phyloP scores from a whole-genome alignment of 1,140 invertebrate genomes.

The Trichonephila clavipes region DNA sequence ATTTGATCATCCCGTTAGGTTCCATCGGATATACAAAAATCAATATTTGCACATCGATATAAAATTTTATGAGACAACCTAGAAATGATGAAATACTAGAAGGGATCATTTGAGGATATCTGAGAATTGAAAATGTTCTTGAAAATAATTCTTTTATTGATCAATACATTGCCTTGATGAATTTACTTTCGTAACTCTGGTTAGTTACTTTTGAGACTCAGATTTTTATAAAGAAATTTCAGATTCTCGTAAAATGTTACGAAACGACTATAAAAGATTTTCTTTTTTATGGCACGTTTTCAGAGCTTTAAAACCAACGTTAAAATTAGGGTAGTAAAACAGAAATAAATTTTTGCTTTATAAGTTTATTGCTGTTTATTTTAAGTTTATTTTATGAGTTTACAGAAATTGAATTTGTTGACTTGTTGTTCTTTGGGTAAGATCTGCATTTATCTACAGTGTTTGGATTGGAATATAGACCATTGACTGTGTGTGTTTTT shows the following conservation, averaged over 20 bases:
- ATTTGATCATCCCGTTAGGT: background rate
- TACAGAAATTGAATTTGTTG: too few relatives aligned
- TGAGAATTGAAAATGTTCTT: background rate
- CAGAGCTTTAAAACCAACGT: background rate
- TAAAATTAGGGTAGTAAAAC: background rate
- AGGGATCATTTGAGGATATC: background rate
- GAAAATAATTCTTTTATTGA: slow-evolving; percentile 1
- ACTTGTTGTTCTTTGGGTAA: too few relatives aligned
- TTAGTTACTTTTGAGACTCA: background rate
- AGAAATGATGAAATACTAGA: background rate
- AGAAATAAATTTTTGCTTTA: background rate
- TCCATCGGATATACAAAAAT: background rate
- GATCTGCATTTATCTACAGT: too few relatives aligned
- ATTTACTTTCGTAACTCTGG: background rate
- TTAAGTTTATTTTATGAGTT: too few relatives aligned
- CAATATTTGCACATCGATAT: background rate
- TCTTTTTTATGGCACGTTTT: background rate
- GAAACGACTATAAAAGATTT: background rate
- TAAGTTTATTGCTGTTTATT: too few relatives aligned
- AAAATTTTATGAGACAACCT: background rate
- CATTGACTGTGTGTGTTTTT: too few relatives aligned
- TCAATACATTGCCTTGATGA: background rate
- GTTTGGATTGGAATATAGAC: too few relatives aligned
- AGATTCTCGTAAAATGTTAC: background rate
- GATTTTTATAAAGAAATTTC: slow-evolving; percentile 5